phyloP scores from a whole-genome alignment of 1,140 invertebrate genomes.

The Drosophila pseudoobscura region DNA sequence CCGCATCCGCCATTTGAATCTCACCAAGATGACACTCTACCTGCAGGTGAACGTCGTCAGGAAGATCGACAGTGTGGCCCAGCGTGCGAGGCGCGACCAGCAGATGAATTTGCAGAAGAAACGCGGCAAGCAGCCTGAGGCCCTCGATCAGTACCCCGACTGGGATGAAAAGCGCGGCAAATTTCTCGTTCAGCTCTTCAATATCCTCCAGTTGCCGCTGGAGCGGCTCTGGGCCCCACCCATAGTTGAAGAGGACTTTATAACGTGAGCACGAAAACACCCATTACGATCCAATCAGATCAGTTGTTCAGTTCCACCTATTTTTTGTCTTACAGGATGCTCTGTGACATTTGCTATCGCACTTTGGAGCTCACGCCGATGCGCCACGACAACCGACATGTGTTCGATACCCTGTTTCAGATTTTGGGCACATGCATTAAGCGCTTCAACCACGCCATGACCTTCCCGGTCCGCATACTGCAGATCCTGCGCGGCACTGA shows the following conservation, averaged over 20 bases:
- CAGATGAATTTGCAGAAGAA: constrained; percentile 78
- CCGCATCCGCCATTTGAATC: constrained; percentile 85
- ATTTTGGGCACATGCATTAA: constrained; percentile 92
- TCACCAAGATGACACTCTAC: constrained; percentile 88
- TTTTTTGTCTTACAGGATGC: constrained; percentile 32
- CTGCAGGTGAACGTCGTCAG: constrained; percentile 87
- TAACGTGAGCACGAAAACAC: constrained; percentile 86
- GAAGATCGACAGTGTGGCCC: constrained; percentile 84
- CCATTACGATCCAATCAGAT: not conserved
- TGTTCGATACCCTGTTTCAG: constrained; percentile 89
- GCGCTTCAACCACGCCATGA: constrained; percentile 90
- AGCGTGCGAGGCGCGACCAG: constrained; percentile 67
- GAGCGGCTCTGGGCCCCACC: constrained; percentile 91
- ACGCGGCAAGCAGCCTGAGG: constrained; percentile 83
- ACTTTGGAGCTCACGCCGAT: constrained; percentile 86
- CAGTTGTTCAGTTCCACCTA: not conserved
- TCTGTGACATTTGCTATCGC: constrained; percentile 85
- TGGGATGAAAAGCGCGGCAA: constrained; percentile 85
- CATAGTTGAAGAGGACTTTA: constrained; percentile 92
- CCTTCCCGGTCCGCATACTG: constrained; percentile 86
- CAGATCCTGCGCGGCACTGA: constrained; percentile 82
- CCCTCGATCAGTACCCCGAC: constrained; percentile 84
- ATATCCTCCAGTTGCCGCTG: constrained; percentile 87
- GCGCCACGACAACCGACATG: constrained; percentile 86
- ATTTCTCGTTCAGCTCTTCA: constrained; percentile 87